Base-by-base conservation (phyloP, 2,888 invertebrate genomes). In the Limulus polyphemus region DNA sequence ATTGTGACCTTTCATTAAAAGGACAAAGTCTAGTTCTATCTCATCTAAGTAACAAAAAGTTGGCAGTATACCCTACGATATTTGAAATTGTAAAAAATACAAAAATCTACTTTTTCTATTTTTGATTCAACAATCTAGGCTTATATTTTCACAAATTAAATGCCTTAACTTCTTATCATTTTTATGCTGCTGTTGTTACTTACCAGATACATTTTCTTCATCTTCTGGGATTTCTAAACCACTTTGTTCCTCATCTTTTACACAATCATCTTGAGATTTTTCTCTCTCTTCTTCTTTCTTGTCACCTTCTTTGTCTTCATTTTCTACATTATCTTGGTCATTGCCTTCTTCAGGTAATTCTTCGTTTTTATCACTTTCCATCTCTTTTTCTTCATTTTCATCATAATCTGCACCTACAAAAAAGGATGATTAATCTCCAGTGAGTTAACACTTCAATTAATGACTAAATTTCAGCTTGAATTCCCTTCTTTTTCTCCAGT, bases 351-450 rank as follows among this genome's bases (percentile, higher is more conserved):
- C 62, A 0, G 69, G 69, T 52, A 69, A 68, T 62, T 73, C 72
- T 70, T 90, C 85, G 0, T 88, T 84, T 57, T 85, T 83, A 64
- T 83, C 82, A 55, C 72, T 72, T n/a, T 71, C 70, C 16, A 73
- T 63, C 48, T 72, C 69, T 57, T 69, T 68, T 46, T 69, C 68
- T 58, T 68, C 70, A 32, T 67, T 63, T 61, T 71, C 67, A 62
- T 73, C 66, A 57, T 73, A 70, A 14, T 69, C 70, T 12, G 57
- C 58, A 11, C 62, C 55, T 66, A 52, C 12, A 50, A 50, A 50
- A n/a, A 13, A 50, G 2, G 3, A 50, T 50, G 5, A 50, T 50
- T 50, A 7, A 50, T 50, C 4, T 50, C 50, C 32, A 32, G 32
- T 32, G 3, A 7, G 32, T 32, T 5, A 32, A 32, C 32, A 5